Percentiles rank a stretch among this genome's conserved stretches.
These are phyloP conservation scores for Emberiza fucata DNA, from an alignment of 2,113 vertebrate genomes.

Conservation along the genomic window DNA sequence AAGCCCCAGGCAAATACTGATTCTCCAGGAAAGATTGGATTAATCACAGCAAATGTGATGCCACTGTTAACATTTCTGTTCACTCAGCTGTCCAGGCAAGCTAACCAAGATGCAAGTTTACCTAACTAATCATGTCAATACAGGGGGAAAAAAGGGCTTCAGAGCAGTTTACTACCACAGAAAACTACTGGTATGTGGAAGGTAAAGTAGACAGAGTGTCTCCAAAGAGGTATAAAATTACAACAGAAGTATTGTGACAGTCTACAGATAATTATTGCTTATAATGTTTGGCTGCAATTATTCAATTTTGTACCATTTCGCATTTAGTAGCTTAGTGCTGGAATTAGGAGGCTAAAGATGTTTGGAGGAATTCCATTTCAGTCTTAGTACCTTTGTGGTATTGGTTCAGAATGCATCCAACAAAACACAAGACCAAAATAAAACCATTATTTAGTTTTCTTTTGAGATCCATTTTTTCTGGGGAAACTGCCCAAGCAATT, in stretches of 20 bases:
- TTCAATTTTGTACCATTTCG: neutral
- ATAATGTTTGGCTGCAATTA: neutral
- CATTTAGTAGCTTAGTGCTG: neutral
- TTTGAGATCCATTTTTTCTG: neutral
- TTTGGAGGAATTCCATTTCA: constrained; percentile 7
- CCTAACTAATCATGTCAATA: neutral
- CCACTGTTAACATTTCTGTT: constrained; percentile 12
- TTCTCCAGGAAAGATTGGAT: neutral
- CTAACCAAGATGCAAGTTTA: neutral
- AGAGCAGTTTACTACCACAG: neutral
- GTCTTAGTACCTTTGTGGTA: neutral
- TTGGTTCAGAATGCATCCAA: neutral
- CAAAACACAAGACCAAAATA: neutral
- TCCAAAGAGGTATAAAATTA: constrained; percentile 10
- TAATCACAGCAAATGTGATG: constrained; percentile 36
- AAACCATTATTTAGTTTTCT: neutral
- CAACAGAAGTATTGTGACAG: neutral
- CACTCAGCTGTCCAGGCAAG: neutral
- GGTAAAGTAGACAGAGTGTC: neutral
- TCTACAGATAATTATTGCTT: constrained; percentile 17
- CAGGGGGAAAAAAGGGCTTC: neutral
- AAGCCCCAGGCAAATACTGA: constrained; percentile 17
- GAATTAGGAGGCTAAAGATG: neutral
- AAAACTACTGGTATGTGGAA: neutral
- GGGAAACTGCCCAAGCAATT: neutral